phyloP scores from a whole-genome alignment of 2,888 invertebrate species.

The Eupithecia subumbrata region DNA sequence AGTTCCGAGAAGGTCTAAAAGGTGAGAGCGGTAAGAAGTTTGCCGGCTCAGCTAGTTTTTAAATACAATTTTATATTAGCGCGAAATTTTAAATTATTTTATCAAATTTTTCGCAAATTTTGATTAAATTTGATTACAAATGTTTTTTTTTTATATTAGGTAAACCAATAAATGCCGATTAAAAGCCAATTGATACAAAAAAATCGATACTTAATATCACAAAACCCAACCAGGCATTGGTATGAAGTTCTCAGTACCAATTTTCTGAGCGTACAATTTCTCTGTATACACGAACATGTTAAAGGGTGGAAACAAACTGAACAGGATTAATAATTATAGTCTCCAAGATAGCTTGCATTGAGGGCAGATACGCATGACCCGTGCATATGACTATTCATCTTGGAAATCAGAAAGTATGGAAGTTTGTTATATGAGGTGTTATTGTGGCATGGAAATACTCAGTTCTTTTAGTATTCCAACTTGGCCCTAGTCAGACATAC shows the following conservation, averaged over 20 bases:
- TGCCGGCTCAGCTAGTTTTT: too few species aligned
- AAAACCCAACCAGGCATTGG: constrained; percentile 40
- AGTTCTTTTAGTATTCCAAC: neutral
- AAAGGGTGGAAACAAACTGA: constrained; percentile 29
- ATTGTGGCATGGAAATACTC: neutral
- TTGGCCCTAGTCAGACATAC: neutral
- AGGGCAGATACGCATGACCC: constrained; percentile 25
- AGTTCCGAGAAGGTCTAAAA: too few species aligned
- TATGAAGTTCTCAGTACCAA: constrained; percentile 36
- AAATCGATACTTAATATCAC: constrained; percentile 14
- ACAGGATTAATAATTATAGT: constrained; percentile 21
- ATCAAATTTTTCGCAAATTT: neutral
- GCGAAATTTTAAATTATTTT: neutral
- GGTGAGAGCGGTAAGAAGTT: too few species aligned
- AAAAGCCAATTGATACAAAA: constrained; percentile 19
- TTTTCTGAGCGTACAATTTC: constrained; percentile 32
- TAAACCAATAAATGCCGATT: constrained; percentile 6
- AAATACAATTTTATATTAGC: too few species aligned
- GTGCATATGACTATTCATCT: constrained; percentile 6
- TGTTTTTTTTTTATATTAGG: neutral
- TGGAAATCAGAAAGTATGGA: constrained; percentile 14
- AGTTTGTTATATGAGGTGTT: constrained; percentile 3
- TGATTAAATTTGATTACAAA: neutral
- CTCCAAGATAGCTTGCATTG: constrained; percentile 28
- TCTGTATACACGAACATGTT: constrained; percentile 38